Evolutionary conservation across 2,797 vertebrate genomes (phyloP).

Genomic region (Catharus ustulatus): DNA sequence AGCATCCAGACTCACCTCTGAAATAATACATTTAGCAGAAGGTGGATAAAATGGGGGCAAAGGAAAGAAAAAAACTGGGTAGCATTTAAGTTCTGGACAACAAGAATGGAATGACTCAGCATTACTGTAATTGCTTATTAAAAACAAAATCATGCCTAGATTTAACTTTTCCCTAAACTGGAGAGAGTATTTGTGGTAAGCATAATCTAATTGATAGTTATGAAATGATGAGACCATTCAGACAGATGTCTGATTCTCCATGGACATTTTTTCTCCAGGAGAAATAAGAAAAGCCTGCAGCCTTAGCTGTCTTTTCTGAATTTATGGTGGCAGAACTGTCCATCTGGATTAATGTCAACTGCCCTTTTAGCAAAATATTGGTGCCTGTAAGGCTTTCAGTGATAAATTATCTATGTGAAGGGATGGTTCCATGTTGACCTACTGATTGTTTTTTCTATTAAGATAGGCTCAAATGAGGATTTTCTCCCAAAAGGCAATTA

Average conservation of each 20-base stretch:
- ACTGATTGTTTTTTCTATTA: neutral
- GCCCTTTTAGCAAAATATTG: constrained; percentile 4
- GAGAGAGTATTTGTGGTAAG: neutral
- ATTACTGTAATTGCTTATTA: neutral
- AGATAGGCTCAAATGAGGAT: neutral
- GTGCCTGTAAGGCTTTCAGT: constrained; percentile 20
- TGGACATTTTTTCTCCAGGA: constrained; percentile 7
- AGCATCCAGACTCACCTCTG: neutral
- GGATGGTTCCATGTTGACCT: neutral
- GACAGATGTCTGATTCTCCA: constrained; percentile 43
- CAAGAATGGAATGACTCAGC: neutral
- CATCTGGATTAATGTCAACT: constrained; percentile 42
- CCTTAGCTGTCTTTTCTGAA: constrained; percentile 24
- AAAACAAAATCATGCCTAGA: neutral
- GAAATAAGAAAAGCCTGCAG: constrained; percentile 37
- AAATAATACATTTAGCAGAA: neutral
- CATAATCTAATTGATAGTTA: neutral
- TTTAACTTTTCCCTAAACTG: neutral
- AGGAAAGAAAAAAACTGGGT: neutral
- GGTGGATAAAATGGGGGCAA: neutral
- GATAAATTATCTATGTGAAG: constrained; percentile 37
- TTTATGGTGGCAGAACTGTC: constrained; percentile 54
- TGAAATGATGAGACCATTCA: constrained; percentile 13
- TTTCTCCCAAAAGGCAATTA: neutral
- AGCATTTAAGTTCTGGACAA: neutral